Evolutionary conservation across 1,140 invertebrate genomes (phyloP).

Genomic region (Nasonia vitripennis): DNA sequence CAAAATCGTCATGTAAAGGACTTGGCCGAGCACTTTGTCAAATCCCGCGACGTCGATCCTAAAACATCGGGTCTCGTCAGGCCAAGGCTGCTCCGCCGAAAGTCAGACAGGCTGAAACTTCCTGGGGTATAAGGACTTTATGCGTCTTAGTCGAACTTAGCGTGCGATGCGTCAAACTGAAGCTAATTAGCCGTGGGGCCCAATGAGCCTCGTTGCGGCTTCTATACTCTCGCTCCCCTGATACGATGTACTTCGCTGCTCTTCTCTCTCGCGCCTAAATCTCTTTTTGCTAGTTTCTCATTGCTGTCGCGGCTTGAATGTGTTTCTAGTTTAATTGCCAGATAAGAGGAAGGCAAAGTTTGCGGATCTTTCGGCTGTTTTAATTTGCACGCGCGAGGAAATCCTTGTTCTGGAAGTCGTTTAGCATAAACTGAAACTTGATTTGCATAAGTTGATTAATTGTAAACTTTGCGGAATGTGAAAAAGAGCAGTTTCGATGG

Average conservation of each 20-base stretch:
- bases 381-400: too few relatives aligned
- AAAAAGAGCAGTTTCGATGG: too few relatives aligned
- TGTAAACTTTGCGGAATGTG: too few relatives aligned
- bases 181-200: not conserved
- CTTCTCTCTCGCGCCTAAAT: not conserved
- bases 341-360: too few relatives aligned
- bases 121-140: not conserved
- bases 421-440: too few relatives aligned
- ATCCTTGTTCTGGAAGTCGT: too few relatives aligned
- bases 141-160: not conserved
- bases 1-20: not conserved
- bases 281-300: not conserved
- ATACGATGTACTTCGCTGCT: not conserved
- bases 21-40: not conserved
- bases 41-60: not conserved
- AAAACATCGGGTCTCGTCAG: not conserved
- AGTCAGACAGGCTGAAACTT: not conserved
- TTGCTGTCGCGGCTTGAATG: not conserved
- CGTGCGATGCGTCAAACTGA: not conserved
- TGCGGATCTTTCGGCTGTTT: too few relatives aligned
- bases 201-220: not conserved
- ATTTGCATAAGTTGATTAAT: too few relatives aligned
- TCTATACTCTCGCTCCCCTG: too few relatives aligned
- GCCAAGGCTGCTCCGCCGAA: not conserved
- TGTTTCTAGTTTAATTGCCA: too few relatives aligned